Percentiles rank a stretch among this genome's conserved stretches.
These are phyloP conservation scores for Aplocera efformata DNA, from an alignment of 2,888 invertebrate genomes.

Conservation along the genomic window DNA sequence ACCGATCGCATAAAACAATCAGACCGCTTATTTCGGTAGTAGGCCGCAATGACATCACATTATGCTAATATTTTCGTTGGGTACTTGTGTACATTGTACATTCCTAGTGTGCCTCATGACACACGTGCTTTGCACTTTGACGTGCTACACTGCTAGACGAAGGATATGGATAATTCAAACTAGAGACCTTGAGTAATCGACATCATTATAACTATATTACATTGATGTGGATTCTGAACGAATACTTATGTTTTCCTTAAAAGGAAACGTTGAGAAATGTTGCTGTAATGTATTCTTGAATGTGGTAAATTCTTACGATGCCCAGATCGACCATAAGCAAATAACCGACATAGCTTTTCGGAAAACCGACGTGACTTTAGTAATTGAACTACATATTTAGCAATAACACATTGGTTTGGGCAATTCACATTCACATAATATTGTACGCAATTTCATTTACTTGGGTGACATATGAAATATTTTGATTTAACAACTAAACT, in stretches of 20 bases:
- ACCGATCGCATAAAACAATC: constrained; percentile 32
- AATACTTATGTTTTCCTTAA: constrained; percentile 21
- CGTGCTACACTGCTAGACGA: constrained; percentile 29
- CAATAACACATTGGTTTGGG: too few relatives aligned
- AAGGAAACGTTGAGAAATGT: not conserved
- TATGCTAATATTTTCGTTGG: constrained; percentile 31
- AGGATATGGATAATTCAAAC: constrained; percentile 16
- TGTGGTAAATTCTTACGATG: not conserved
- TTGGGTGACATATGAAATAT: too few relatives aligned
- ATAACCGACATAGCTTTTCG: not conserved
- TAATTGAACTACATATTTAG: not conserved
- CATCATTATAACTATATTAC: too few relatives aligned
- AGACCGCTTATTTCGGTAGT: constrained; percentile 31
- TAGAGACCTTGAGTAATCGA: not conserved
- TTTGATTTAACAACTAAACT: too few relatives aligned
- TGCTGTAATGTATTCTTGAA: not conserved
- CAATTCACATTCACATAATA: too few relatives aligned
- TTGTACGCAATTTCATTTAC: too few relatives aligned
- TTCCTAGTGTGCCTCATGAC: constrained; percentile 15
- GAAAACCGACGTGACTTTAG: not conserved
- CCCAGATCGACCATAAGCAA: not conserved
- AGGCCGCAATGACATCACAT: constrained; percentile 38
- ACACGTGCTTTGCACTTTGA: constrained; percentile 21
- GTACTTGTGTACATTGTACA: constrained; percentile 22
- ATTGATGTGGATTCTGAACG: constrained; percentile 3